phyloP scores from a whole-genome alignment of 64 coral and sea anemone genomes.

The Montipora efflorescens region DNA sequence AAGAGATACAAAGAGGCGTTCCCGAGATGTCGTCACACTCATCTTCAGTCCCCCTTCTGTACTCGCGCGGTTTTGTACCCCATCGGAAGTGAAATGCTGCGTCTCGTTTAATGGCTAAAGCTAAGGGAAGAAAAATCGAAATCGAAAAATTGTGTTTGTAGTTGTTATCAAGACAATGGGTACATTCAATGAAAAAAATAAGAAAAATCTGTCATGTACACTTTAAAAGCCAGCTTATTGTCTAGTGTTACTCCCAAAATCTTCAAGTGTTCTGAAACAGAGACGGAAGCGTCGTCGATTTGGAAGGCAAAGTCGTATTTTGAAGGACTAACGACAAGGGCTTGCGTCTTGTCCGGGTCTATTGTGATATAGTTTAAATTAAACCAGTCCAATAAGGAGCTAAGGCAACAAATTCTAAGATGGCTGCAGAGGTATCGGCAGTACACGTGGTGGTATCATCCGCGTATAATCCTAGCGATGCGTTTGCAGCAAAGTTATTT shows the following conservation, averaged over 20 bases:
- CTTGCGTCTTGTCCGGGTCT: neutral
- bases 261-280: neutral
- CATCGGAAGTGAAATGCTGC: no score
- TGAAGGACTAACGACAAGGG: neutral
- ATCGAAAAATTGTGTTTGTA: no score
- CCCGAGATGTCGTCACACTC: no score
- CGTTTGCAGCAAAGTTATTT: neutral
- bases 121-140: no score
- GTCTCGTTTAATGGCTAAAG: no score
- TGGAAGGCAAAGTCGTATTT: neutral
- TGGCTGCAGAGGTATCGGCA: neutral
- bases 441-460: neutral
- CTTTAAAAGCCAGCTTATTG: neutral
- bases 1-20: no score
- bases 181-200: no score
- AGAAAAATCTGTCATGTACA: neutral
- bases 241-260: neutral
- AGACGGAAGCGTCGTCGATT: neutral
- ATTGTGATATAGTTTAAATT: neutral
- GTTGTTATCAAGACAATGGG: no score
- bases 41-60: no score
- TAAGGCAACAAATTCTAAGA: neutral
- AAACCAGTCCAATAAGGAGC: neutral
- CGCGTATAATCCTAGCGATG: neutral
- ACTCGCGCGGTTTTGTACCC: no score